Base-by-base conservation (phyloP, 2,888 invertebrate species). In the Drosophila tanythrix region DNA sequence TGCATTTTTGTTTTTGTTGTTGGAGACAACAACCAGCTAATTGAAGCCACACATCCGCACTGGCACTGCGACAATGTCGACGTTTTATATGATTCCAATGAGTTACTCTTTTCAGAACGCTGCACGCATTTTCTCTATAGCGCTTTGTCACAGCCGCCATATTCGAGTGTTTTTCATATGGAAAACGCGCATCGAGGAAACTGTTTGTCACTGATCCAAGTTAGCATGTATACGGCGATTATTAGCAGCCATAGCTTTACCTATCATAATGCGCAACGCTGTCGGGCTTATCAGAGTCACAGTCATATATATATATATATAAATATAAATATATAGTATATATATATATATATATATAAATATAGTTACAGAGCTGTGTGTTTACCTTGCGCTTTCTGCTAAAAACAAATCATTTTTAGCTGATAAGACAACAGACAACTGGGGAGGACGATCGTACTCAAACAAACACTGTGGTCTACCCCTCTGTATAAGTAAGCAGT, bases 351-450 rank as follows among this genome's bases (percentile, higher is more conserved):
- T 50, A 67, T 15, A 18, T 43, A 67, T 56, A 31, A 31, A 11
- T 33, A 33, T 33, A 11, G 11, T 33, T 10, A 10, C 33, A 53
- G 11, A 27, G 27, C 46, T 76, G 35, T 59, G 51, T 74, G 73
- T 76, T 76, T 78, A 76, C 76, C 68, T 78, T 70, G 64, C 55
- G 60, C 60, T 70, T 64, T 73, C 27, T 43, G 36, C 29, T 46
- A 50, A 66, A 68, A 70, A 63, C 67, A 80, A 77, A 76, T 74
- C 55, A 52, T 29, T 48, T 56, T 64, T 27, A 46, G 57, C 56
- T 79, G 81, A 81, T 81, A 81, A 76, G 55, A 18, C 18, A 62
- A 52, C 63, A 81, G 81, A 81, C 81, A 69, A 73, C 62, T 29
- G 25, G 46, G 25, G 8, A 46, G 52, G 81, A 62, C 76, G 73